A percentile compares a stretch with the other conserved stretches of the same genome.
phyloP scores from a whole-genome alignment of 2,113 vertebrate species.

The Enhydra lutris region DNA sequence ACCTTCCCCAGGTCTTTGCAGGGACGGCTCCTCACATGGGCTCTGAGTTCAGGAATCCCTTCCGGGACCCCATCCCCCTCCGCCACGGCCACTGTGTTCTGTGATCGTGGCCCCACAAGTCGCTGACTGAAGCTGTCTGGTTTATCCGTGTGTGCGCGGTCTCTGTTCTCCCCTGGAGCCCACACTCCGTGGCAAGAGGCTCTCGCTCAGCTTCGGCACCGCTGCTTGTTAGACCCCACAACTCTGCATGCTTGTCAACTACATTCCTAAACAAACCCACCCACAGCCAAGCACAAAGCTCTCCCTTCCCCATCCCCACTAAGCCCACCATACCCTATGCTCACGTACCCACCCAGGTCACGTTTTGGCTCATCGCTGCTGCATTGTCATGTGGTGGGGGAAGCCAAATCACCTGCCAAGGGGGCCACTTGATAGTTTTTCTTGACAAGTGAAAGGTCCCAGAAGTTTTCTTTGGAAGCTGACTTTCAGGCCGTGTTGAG shows the following conservation, averaged over 20 bases:
- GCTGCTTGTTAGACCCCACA: not conserved
- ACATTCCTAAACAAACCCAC: not conserved
- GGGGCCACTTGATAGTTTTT: no score
- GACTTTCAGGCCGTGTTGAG: fast-evolving
- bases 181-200: no score
- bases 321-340: not conserved
- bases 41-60: not conserved
- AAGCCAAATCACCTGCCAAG: not conserved
- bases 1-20: not conserved
- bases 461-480: fast-evolving
- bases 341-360: not conserved
- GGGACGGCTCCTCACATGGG: no score
- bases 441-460: not conserved
- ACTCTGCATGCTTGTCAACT: not conserved
- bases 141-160: fast-evolving
- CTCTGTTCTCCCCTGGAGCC: not conserved
- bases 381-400: fast-evolving
- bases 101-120: fast-evolving
- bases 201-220: not conserved
- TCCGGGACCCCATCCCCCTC: not conserved
- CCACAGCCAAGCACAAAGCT: not conserved
- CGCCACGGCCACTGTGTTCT: fast-evolving
- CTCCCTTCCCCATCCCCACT: not conserved
- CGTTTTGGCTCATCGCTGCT: not conserved
- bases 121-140: not conserved